Evolutionary conservation across 2,888 invertebrate genomes (phyloP), one percentile per base, ranked within the genome.

Genomic region (Drosophila paucipuncta): DNA sequence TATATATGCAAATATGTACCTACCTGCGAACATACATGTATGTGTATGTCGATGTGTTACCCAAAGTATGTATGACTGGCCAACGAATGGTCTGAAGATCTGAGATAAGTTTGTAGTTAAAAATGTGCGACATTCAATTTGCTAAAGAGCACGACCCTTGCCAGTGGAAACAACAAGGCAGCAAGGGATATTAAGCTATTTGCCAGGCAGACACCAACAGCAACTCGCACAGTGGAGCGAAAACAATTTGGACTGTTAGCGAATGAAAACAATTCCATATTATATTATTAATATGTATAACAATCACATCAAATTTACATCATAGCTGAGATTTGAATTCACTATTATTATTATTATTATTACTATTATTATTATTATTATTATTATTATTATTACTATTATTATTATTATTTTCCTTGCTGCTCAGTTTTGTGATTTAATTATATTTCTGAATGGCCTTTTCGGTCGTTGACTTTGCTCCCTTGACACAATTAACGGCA

Each of bases 141-240:
- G 73, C 31, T 63, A 68, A 49, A 68, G 49, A 68, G 67, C 72
- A 31, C 33, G 47, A 31, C 35, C 55, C 73, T 67, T 77, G 72
- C 47, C 76, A 49, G 28, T 60, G 50, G 60, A 66, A 50, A 25
- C 52, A 43, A n/a, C 31, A 31, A 9, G 31, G 9, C 33, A 28
- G 28, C 30, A 47, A 41, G n/a, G 49, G 67, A 35, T 41, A n/a
- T 47, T 43, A 28, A 37, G 37, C 25, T 37, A 33, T 58, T 35
- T 31, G 60, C 70, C 33, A 35, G 59, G 35, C 62, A 58, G 52
- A 49, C n/a, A 31, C 4, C 18, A 11, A 25, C 18, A 2, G 41
- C 41, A 47, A 47, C 18, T 47, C 33, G 59, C 50, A 76, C 73
- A 60, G 76, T 76, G 77, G 30, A 6, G 18, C 7, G 10, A 25